Evolutionary conservation across 2,113 vertebrate genomes (phyloP).

Genomic region (Grammomys dolichurus): DNA sequence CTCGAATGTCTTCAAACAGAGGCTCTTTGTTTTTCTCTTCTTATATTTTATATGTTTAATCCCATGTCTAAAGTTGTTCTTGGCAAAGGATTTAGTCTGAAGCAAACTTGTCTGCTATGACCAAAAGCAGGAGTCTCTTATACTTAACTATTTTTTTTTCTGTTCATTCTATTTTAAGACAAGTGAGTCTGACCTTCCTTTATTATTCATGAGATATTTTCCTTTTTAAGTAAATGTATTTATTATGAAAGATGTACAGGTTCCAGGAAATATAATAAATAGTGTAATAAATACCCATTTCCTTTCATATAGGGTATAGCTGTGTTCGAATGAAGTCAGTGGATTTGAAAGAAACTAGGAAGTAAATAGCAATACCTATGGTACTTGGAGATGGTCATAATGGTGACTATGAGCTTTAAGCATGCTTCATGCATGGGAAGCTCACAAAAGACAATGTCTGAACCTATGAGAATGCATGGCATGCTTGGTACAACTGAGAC

Average conservation of each 20-base stretch:
- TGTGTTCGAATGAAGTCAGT: slow-evolving; percentile 4
- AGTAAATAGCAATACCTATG: background rate
- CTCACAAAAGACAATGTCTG: background rate
- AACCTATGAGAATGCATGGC: no score
- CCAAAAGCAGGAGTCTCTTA: slow-evolving; percentile 68
- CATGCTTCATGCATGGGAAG: background rate
- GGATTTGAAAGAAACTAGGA: background rate
- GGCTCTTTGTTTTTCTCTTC: slow-evolving; percentile 64
- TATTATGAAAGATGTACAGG: slow-evolving; percentile 46
- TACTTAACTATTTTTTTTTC: slow-evolving; percentile 11
- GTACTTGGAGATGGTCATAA: background rate
- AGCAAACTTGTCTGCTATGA: slow-evolving; percentile 47
- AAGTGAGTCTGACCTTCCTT: slow-evolving; percentile 55
- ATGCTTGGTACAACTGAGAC: background rate
- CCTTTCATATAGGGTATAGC: background rate
- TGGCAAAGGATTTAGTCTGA: slow-evolving; percentile 63
- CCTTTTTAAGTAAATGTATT: slow-evolving; percentile 59
- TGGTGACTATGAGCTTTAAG: background rate
- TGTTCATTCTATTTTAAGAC: slow-evolving; percentile 69
- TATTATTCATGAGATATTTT: slow-evolving; percentile 63
- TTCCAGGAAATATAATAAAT: slow-evolving; percentile 46
- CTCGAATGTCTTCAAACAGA: slow-evolving; percentile 62
- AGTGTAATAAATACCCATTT: background rate
- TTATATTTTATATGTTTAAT: slow-evolving; percentile 54
- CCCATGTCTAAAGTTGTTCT: slow-evolving; percentile 66